Evolutionary conservation across 23 tunicate species (phyloP), one percentile per base, ranked within the genome.

Genomic region (Corella eumyota): DNA sequence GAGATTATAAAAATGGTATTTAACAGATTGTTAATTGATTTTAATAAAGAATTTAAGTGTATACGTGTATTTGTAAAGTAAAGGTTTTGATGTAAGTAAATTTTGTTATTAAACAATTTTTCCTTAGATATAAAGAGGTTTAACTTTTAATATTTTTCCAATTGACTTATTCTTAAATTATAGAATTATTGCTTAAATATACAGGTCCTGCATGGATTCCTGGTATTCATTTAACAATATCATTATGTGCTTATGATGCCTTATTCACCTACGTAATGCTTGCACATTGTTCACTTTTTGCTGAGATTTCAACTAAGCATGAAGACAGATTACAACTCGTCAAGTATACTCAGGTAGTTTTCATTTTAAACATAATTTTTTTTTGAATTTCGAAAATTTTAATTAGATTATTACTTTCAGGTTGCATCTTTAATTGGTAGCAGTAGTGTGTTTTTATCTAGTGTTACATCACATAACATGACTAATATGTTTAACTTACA

Each of bases 401-500:
- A n/a, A n/a, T n/a, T n/a, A n/a, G n/a, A n/a, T n/a, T n/a, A n/a
- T n/a, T n/a, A n/a, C n/a, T n/a, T n/a, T n/a, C n/a, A n/a, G n/a
- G n/a, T n/a, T n/a, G 95, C 95, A 20, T 78, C 86, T 20, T 69
- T 78, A 38, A 36, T 86, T 24, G 95, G 95, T 6, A 77, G 77
- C 55, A 71, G 64, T 21, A 58, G 84, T 66, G 86, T 86, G 20
- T 69, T 86, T 65, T 33, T 78, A 24, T 86, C 95, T 17, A 82
- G 76, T 33, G 44, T 78, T 36, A 80, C 77, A 7, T 86, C 95
- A 0, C 64, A 78, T 32, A 67, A 73, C 51, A 86, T 86, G 95
- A 60, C 52, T 2, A 77, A 86, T 45, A 48, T 86, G 29, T 51
- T 66, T 31, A 65, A 86, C 60, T 60, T 86, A 15, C 85, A 86